A percentile compares a stretch with the other conserved stretches of the same genome.
phyloP scores from a whole-genome alignment of 2,797 vertebrate genomes.

The Coluber constrictor region DNA sequence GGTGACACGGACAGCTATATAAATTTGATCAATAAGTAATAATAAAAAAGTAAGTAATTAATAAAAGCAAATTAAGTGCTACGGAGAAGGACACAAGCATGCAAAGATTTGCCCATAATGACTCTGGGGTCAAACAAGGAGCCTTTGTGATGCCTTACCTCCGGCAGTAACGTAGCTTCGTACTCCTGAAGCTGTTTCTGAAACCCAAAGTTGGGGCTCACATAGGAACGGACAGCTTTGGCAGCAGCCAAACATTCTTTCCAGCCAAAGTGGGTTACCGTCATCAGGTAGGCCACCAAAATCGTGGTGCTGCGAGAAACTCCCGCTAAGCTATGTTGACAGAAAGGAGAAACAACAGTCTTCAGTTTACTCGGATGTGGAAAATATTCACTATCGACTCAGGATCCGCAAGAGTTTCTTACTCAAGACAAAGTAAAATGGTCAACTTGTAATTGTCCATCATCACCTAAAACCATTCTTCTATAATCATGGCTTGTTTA shows the following conservation, averaged over 20 bases:
- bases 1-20: background rate
- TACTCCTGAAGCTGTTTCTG: conserved; percentile 88
- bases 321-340: conserved; percentile 77
- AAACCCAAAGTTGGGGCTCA: conserved; percentile 85
- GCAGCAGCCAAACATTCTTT: conserved; percentile 83
- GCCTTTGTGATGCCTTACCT: conserved; percentile 68
- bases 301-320: conserved; percentile 87
- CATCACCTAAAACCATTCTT: background rate
- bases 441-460: background rate
- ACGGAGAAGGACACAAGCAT: background rate
- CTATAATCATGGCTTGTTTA: background rate
- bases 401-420: too few species aligned
- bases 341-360: background rate
- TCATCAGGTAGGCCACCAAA: conserved; percentile 89
- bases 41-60: background rate
- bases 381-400: background rate
- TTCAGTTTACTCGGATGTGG: rapidly evolving
- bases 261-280: conserved; percentile 81
- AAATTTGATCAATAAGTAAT: background rate
- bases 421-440: too few species aligned
- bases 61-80: background rate
- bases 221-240: conserved; percentile 79
- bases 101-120: background rate
- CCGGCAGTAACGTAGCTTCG: conserved; percentile 74
- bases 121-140: background rate